phyloP scores from a whole-genome alignment of 2,797 vertebrate species.

The Tauraco hartlaubi region DNA sequence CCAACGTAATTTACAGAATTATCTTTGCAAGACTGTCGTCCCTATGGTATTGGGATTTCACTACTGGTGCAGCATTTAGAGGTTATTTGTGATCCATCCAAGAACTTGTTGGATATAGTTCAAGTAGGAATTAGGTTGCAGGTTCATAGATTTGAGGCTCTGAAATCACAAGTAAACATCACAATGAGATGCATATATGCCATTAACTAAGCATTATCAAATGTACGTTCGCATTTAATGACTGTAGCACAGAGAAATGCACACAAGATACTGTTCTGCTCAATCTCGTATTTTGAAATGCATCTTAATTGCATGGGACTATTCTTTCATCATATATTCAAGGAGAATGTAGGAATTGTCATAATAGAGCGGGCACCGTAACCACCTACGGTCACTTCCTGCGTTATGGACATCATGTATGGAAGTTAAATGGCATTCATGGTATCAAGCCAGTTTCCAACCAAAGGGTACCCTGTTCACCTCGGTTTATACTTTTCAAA shows the following conservation, averaged over 20 bases:
- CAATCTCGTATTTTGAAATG: not conserved
- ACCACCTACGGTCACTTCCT: not conserved
- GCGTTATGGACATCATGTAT: accelerated
- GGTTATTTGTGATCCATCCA: not conserved
- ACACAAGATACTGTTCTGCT: not conserved
- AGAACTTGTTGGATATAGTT: not conserved
- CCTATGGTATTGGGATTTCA: not conserved
- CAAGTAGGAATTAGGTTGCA: not conserved
- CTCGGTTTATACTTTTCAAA: not conserved
- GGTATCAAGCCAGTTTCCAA: not conserved
- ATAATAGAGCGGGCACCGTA: not conserved
- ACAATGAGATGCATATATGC: not conserved
- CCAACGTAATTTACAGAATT: not conserved
- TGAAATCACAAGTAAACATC: not conserved
- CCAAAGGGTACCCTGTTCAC: not conserved
- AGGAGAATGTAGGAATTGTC: not conserved
- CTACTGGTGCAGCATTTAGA: not conserved
- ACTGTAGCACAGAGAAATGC: not conserved
- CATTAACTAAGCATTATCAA: not conserved
- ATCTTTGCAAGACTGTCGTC: not conserved
- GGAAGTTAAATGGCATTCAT: not conserved
- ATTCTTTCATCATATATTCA: not conserved
- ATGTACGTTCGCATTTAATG: not conserved
- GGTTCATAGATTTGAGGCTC: not conserved
- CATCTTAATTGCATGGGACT: not conserved